phyloP scores from a whole-genome alignment of 2,888 invertebrate genomes.

The Bugulina stolonifera region DNA sequence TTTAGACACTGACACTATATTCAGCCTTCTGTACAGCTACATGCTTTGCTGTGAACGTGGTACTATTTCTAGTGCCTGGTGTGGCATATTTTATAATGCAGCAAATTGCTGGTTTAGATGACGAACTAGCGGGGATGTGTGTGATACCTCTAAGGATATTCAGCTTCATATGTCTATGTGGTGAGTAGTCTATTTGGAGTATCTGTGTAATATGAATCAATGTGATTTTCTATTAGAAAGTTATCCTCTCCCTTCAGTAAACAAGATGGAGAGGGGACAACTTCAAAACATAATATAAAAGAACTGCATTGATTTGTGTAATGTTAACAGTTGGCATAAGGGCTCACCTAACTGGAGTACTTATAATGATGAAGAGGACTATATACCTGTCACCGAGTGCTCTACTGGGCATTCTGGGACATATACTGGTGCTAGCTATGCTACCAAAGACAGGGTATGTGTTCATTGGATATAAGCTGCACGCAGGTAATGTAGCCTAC shows the following conservation, averaged over 20 bases:
- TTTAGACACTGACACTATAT: not conserved
- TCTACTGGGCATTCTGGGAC: not conserved
- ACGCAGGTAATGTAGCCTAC: no score
- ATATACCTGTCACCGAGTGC: slow-evolving; percentile 16
- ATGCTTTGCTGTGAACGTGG: not conserved
- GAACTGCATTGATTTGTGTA: no score
- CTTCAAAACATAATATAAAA: no score
- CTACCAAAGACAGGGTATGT: not conserved
- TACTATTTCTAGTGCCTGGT: slow-evolving; percentile 9
- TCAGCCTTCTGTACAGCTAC: not conserved
- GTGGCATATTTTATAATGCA: slow-evolving; percentile 1
- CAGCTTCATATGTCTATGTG: slow-evolving; percentile 1
- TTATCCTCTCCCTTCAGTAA: not conserved
- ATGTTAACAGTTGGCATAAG: slow-evolving; percentile 3
- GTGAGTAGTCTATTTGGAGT: no score
- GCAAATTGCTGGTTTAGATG: slow-evolving; percentile 9
- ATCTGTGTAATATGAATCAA: no score
- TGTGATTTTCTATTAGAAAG: no score
- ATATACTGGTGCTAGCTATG: not conserved
- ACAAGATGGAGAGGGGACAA: no score
- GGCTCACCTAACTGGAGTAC: not conserved
- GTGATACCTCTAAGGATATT: slow-evolving; percentile 20
- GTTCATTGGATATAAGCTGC: no score
- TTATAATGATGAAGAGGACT: slow-evolving; percentile 8
- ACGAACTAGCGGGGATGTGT: slow-evolving; percentile 10